Percentiles rank a stretch among this genome's conserved stretches.
phyloP scores from a whole-genome alignment of 2,888 invertebrate genomes.

The Tetheella fluctuosa region DNA sequence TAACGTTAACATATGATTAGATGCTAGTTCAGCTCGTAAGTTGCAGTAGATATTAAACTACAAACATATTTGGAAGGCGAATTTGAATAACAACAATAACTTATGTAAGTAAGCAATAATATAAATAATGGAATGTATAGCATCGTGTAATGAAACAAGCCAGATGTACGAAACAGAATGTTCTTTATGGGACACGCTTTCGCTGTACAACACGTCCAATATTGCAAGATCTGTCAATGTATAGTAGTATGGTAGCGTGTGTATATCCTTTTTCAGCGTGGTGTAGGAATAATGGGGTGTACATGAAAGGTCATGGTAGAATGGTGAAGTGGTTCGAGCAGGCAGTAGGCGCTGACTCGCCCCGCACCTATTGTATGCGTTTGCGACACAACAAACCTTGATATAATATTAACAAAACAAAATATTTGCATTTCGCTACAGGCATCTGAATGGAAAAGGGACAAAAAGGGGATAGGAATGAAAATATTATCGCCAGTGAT shows the following conservation, averaged over 20 bases:
- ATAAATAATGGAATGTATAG: conserved; percentile 52
- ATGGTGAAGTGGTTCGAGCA: conserved; percentile 37
- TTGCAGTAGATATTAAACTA: background rate
- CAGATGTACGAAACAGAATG: conserved; percentile 76
- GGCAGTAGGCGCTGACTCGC: conserved; percentile 51
- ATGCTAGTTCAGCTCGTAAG: background rate
- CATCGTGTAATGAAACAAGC: conserved; percentile 71
- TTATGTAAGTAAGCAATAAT: conserved; percentile 31
- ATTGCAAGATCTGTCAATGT: conserved; percentile 55
- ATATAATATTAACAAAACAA: conserved; percentile 61
- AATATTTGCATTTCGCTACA: conserved; percentile 49
- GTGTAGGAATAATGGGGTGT: conserved; percentile 33
- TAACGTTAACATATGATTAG: background rate
- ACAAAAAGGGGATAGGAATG: conserved; percentile 23
- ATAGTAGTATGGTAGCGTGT: no score
- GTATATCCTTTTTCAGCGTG: conserved; percentile 40
- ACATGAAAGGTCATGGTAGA: conserved; percentile 38
- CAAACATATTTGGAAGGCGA: conserved; percentile 1
- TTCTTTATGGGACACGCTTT: conserved; percentile 78
- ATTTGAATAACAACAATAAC: conserved; percentile 30
- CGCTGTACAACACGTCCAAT: conserved; percentile 67
- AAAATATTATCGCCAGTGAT: conserved; percentile 23
- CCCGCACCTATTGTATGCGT: conserved; percentile 54
- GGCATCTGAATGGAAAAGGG: conserved; percentile 37
- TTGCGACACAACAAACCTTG: conserved; percentile 55